These are phyloP conservation scores for Thaumatotibia leucotreta DNA, from an alignment of 1,140 invertebrate genomes.

Conservation along the genomic window DNA sequence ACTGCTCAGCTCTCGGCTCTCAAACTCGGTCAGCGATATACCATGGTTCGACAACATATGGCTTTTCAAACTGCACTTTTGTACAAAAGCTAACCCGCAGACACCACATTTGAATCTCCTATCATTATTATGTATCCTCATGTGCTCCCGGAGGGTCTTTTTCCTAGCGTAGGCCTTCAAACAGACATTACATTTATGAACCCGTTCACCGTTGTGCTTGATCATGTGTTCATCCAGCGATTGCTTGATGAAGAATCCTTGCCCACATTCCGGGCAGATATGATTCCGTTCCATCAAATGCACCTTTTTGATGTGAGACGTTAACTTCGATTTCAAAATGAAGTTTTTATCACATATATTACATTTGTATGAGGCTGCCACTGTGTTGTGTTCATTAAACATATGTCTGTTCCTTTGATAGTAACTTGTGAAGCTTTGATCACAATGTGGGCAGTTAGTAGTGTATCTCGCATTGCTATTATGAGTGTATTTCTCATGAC, in stretches of 20 bases:
- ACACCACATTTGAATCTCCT: slow-evolving; percentile 59
- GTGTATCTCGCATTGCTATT: slow-evolving; percentile 51
- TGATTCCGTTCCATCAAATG: slow-evolving; percentile 64
- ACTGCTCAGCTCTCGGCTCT: slow-evolving; percentile 22
- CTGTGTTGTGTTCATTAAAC: slow-evolving; percentile 46
- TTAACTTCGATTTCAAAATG: slow-evolving; percentile 55
- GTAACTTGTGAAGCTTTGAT: slow-evolving; percentile 54
- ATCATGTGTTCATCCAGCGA: slow-evolving; percentile 61
- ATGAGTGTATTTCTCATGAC: slow-evolving; percentile 60
- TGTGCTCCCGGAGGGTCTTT: slow-evolving; percentile 75
- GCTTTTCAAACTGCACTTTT: slow-evolving; percentile 55
- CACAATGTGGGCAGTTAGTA: slow-evolving; percentile 55
- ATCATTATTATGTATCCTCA: slow-evolving; percentile 68
- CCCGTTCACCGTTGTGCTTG: slow-evolving; percentile 51
- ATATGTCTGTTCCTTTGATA: slow-evolving; percentile 63
- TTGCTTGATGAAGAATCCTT: slow-evolving; percentile 58
- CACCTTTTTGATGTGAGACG: slow-evolving; percentile 59
- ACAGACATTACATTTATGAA: slow-evolving; percentile 61
- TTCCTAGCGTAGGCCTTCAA: slow-evolving; percentile 74
- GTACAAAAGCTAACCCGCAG: slow-evolving; percentile 65
- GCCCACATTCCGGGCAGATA: slow-evolving; percentile 50
- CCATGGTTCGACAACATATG: slow-evolving; percentile 65
- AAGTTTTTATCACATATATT: slow-evolving; percentile 64
- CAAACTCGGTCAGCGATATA: slow-evolving; percentile 48
- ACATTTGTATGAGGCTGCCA: slow-evolving; percentile 48